These are phyloP conservation scores for Tetramorium alpestre DNA, from an alignment of 1,140 invertebrate species.

Conservation along the genomic window DNA sequence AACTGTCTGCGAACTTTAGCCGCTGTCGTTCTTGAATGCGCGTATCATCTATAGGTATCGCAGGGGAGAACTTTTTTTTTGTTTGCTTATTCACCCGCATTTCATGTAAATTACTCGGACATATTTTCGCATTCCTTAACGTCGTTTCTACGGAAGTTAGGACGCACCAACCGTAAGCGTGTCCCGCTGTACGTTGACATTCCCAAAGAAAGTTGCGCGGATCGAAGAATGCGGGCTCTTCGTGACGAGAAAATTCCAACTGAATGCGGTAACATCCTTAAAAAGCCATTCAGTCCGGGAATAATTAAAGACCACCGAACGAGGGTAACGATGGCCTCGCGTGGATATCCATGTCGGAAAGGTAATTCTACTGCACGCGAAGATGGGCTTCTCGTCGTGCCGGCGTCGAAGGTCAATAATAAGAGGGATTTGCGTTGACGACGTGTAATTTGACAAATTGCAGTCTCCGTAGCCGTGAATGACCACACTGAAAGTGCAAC, in stretches of 20 bases:
- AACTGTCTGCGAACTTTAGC: constrained; percentile 51
- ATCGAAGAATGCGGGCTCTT: constrained; percentile 54
- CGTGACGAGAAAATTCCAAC: constrained; percentile 33
- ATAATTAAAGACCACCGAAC: constrained; percentile 64
- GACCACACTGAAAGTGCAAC: background rate
- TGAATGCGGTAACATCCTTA: constrained; percentile 24
- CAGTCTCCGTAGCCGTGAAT: background rate
- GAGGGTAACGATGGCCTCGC: constrained; percentile 39
- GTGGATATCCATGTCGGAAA: constrained; percentile 58
- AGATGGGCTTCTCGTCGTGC: constrained; percentile 57
- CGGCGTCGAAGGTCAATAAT: constrained; percentile 67
- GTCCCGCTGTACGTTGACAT: constrained; percentile 3
- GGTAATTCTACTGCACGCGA: constrained; percentile 69
- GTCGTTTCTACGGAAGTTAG: constrained; percentile 31
- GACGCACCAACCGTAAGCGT: background rate
- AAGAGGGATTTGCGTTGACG: constrained; percentile 58
- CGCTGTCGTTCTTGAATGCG: constrained; percentile 17
- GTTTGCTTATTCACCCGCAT: constrained; percentile 32
- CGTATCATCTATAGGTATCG: constrained; percentile 34
- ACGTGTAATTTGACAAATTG: constrained; percentile 68
- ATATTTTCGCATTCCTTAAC: constrained; percentile 16
- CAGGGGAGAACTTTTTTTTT: constrained; percentile 6
- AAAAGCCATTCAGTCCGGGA: constrained; percentile 37
- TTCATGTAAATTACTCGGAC: constrained; percentile 49
- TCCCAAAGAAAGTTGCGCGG: constrained; percentile 42